Percentiles rank a stretch among this genome's conserved stretches.
These are phyloP conservation scores for Stichopus horrens DNA, from an alignment of 53 echinoderm and acorn worm genomes.

Conservation along the genomic window DNA sequence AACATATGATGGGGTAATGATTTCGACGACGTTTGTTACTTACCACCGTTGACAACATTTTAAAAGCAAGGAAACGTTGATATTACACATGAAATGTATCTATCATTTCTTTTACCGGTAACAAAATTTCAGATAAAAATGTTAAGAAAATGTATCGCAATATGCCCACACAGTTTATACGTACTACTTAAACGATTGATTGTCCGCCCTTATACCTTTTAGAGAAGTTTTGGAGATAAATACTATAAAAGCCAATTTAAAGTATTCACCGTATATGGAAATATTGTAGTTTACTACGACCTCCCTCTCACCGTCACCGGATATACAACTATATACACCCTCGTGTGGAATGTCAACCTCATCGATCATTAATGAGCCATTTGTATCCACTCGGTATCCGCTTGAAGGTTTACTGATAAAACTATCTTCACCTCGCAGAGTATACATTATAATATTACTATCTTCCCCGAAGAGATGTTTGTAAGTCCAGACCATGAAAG, in stretches of 20 bases:
- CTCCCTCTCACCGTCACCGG: neutral
- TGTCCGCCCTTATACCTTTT: neutral
- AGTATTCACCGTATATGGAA: slow-evolving; percentile 1
- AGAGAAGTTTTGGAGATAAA: neutral
- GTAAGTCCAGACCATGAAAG: neutral
- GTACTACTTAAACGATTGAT: too few relatives aligned
- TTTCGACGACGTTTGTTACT: too few relatives aligned
- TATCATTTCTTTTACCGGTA: too few relatives aligned
- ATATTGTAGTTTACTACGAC: neutral
- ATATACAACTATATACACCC: slow-evolving; percentile 2
- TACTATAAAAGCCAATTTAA: neutral
- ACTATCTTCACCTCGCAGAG: neutral
- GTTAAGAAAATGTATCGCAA: too few relatives aligned
- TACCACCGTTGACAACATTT: too few relatives aligned
- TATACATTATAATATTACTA: neutral
- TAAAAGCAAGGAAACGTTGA: too few relatives aligned
- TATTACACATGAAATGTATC: too few relatives aligned
- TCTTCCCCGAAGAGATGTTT: neutral
- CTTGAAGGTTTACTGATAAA: neutral
- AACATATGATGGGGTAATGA: too few relatives aligned
- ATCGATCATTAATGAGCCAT: neutral
- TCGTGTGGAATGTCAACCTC: slow-evolving; percentile 4
- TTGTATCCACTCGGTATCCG: neutral
- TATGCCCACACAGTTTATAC: too few relatives aligned
- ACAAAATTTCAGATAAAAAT: too few relatives aligned